These are phyloP conservation scores for Nothobranchius kuhntae DNA, from an alignment of 2,113 vertebrate species.

Conservation along the genomic window DNA sequence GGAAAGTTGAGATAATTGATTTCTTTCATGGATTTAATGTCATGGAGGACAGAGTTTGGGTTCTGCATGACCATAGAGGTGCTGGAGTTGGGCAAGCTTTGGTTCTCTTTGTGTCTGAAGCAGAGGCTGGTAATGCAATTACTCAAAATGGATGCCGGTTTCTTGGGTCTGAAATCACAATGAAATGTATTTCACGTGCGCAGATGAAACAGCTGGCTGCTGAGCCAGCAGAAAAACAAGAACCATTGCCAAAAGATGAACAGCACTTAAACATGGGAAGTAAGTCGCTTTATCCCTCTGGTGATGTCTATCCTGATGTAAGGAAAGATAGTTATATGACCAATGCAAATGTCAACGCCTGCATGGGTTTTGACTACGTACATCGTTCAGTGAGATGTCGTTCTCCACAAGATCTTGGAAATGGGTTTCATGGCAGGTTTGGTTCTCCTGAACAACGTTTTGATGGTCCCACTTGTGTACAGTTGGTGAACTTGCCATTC, in stretches of 20 bases:
- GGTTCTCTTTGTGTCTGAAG: conserved; percentile 88
- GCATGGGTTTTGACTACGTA: conserved; percentile 68
- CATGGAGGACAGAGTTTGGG: conserved; percentile 84
- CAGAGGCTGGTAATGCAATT: conserved; percentile 86
- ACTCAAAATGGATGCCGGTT: conserved; percentile 85
- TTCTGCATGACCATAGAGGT: conserved; percentile 88
- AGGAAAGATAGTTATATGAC: conserved; percentile 13
- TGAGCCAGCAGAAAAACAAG: conserved; percentile 49
- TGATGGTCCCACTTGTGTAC: conserved; percentile 81
- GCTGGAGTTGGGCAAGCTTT: conserved; percentile 91
- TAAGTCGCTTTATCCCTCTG: conserved; percentile 67
- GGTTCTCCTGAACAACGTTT: conserved; percentile 67
- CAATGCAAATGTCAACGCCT: conserved; percentile 13
- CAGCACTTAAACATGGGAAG: conserved; percentile 71
- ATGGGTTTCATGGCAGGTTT: conserved; percentile 72
- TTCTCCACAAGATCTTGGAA: conserved; percentile 72
- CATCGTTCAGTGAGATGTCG: conserved; percentile 68
- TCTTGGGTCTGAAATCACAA: conserved; percentile 89
- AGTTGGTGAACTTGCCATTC: conserved; percentile 89
- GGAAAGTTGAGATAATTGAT: conserved; percentile 90
- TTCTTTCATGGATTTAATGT: conserved; percentile 89
- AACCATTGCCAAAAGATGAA: conserved; percentile 64
- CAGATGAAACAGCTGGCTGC: conserved; percentile 90
- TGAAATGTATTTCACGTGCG: conserved; percentile 84
- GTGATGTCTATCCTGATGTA: conserved; percentile 43